phyloP scores from a whole-genome alignment of 2,797 vertebrate genomes.

The Megalops cyprinoides region DNA sequence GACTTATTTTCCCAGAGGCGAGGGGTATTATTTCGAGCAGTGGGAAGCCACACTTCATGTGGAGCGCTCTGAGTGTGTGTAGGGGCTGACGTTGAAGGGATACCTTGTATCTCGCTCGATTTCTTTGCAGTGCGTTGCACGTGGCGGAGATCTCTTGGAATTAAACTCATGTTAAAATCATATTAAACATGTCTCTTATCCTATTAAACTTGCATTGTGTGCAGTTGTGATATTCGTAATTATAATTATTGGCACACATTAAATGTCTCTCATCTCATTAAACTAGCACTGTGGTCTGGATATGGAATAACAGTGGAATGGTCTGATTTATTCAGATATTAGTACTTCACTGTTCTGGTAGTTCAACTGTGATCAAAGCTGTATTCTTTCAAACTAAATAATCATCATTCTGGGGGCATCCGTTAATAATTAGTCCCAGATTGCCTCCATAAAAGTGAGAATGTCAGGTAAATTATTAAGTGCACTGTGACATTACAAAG shows the following conservation, averaged over 20 bases:
- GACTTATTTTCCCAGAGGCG: not conserved
- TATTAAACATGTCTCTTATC: not conserved
- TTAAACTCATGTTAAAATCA: not conserved
- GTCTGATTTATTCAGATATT: not conserved
- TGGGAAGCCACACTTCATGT: not conserved
- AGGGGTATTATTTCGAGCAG: not conserved
- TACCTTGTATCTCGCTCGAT: not conserved
- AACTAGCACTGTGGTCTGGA: not conserved
- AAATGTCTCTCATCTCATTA: not conserved
- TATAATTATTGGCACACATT: not conserved
- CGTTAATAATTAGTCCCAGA: constrained; percentile 64
- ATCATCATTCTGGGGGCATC: constrained; percentile 14
- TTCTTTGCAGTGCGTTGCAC: not conserved
- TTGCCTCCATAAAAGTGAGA: constrained; percentile 42
- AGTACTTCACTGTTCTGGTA: not conserved
- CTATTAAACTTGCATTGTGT: not conserved
- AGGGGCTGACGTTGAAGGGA: not conserved
- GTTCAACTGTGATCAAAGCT: not conserved
- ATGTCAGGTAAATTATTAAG: not conserved
- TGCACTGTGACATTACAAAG: not conserved
- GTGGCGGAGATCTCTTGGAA: not conserved
- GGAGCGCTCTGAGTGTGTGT: not conserved
- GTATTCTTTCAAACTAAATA: not conserved
- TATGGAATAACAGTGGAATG: not conserved
- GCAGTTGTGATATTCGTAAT: not conserved